These are phyloP conservation scores for Opisthocomus hoazin DNA, from an alignment of 2,113 vertebrate genomes.

Conservation along the genomic window DNA sequence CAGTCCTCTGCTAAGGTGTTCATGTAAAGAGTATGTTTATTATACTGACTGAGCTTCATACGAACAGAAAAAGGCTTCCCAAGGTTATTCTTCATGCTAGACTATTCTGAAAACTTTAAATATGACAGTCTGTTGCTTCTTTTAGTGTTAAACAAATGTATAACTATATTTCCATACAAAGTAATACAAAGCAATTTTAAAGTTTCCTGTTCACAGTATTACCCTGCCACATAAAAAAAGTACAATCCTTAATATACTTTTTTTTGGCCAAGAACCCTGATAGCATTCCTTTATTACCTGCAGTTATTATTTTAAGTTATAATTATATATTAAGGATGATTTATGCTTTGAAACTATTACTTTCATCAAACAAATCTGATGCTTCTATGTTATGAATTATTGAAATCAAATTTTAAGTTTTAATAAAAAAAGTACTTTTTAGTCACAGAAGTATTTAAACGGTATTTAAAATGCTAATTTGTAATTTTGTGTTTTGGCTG, in stretches of 20 bases:
- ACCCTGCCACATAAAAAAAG: background rate
- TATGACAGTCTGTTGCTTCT: background rate
- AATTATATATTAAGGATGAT: background rate
- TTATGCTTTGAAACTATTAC: background rate
- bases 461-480: background rate
- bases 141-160: background rate
- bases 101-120: background rate
- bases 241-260: background rate
- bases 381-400: background rate
- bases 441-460: background rate
- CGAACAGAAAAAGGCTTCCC: background rate
- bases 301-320: background rate
- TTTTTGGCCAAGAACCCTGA: background rate
- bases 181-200: background rate
- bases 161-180: background rate
- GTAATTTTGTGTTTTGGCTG: background rate
- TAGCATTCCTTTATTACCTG: background rate
- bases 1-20: background rate
- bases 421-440: background rate
- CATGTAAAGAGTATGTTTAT: background rate
- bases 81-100: background rate
- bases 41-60: background rate
- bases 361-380: background rate
- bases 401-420: background rate
- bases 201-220: background rate